A percentile compares a stretch with the other conserved stretches of the same genome.
phyloP scores from a whole-genome alignment of 2,797 vertebrate genomes.

The Mormyrus hasselquistii region DNA sequence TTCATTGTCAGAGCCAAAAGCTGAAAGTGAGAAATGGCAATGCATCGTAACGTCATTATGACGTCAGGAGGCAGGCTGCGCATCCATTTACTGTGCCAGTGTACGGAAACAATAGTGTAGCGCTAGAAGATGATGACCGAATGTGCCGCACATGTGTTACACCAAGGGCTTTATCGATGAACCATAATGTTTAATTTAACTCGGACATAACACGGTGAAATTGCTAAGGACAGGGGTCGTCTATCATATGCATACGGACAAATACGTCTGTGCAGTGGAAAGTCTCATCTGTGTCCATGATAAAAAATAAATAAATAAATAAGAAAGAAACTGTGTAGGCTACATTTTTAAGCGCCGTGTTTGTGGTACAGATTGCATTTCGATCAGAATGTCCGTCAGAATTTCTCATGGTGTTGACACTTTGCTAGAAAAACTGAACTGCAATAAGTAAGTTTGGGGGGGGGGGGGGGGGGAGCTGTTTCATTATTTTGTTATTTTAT shows the following conservation, averaged over 20 bases:
- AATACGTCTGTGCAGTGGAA: background rate
- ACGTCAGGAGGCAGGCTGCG: background rate
- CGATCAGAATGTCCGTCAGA: background rate
- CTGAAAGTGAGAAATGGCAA: background rate
- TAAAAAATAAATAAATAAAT: background rate
- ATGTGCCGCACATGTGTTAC: background rate
- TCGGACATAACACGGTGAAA: background rate
- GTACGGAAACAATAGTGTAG: background rate
- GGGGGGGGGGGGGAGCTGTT: background rate
- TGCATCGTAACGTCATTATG: background rate
- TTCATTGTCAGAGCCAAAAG: background rate
- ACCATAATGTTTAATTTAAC: background rate
- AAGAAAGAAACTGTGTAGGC: background rate
- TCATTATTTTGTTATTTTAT: background rate
- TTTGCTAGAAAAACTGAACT: background rate
- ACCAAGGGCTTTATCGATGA: background rate
- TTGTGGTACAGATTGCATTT: background rate
- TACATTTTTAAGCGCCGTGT: background rate
- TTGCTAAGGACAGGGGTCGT: background rate
- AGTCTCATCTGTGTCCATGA: background rate
- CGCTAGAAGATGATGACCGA: background rate
- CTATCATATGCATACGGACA: background rate
- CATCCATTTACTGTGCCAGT: background rate
- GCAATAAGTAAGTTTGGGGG: background rate
- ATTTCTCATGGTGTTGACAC: background rate